Percentiles rank a stretch among this genome's conserved stretches.
These are phyloP conservation scores for Charina bottae DNA, from an alignment of 2,113 vertebrate genomes.

Conservation along the genomic window DNA sequence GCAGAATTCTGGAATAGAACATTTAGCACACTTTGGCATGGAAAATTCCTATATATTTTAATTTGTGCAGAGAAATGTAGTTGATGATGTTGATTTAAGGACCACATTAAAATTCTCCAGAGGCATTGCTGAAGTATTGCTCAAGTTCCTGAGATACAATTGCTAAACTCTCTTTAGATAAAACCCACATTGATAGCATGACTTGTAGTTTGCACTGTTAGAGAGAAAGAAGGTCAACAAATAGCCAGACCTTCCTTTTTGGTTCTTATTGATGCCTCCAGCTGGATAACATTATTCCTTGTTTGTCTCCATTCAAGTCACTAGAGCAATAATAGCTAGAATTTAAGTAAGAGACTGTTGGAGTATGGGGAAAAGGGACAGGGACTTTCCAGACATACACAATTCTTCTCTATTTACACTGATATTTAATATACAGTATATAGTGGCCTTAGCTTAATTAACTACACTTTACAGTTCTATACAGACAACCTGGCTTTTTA, in stretches of 20 bases:
- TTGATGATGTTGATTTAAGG: slow-evolving; percentile 27
- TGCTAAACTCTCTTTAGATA: neutral
- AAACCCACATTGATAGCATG: neutral
- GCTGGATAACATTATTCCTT: neutral
- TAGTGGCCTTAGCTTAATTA: too few species aligned
- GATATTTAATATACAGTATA: too few species aligned
- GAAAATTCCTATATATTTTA: slow-evolving; percentile 9
- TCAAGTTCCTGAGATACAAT: neutral
- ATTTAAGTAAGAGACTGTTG: neutral
- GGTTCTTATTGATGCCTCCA: neutral
- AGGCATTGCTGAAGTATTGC: neutral
- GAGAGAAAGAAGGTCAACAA: neutral
- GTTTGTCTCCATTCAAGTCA: neutral
- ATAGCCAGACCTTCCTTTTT: neutral
- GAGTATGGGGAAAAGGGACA: neutral
- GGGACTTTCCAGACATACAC: too few species aligned
- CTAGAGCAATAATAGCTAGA: neutral
- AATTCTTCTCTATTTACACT: too few species aligned
- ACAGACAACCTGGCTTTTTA: too few species aligned
- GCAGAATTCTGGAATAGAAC: slow-evolving; percentile 11
- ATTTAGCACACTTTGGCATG: neutral
- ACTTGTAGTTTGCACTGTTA: neutral
- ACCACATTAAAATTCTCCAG: slow-evolving; percentile 3
- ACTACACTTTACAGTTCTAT: too few species aligned
- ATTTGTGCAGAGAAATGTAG: slow-evolving; percentile 18